Conservation (phyloP, 1,140 invertebrate genomes). For the Neodiprion fabricii region DNA sequence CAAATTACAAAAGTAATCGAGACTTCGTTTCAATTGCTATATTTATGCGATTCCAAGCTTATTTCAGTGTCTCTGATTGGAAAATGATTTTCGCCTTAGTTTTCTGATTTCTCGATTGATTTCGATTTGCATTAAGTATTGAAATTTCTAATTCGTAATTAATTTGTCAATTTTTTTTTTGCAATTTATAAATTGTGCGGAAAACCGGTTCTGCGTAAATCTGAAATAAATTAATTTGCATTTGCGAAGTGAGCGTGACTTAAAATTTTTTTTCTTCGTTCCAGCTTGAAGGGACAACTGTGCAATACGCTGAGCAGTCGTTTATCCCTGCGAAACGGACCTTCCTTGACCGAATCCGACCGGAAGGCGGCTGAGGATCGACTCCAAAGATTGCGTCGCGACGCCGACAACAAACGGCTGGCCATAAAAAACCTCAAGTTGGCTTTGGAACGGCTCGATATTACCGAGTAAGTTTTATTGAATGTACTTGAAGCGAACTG, state of each 20-base stretch:
- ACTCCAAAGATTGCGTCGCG: slow-evolving; percentile 68
- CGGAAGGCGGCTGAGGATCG: slow-evolving; percentile 73
- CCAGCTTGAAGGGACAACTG: slow-evolving; percentile 70
- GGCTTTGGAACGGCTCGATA: slow-evolving; percentile 76
- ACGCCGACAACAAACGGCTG: slow-evolving; percentile 74
- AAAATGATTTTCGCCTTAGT: too few species aligned
- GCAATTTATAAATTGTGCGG: too few species aligned
- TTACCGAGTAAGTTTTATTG: slow-evolving; percentile 74
- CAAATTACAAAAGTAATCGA: too few species aligned
- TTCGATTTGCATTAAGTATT: too few species aligned
- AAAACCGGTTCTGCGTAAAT: too few species aligned
- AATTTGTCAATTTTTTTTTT: too few species aligned
- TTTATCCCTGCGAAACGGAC: slow-evolving; percentile 53
- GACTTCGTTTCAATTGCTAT: too few species aligned
- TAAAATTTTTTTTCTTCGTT: neutral
- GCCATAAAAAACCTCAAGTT: slow-evolving; percentile 79
- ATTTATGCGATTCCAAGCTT: too few species aligned
- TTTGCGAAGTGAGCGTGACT: neutral
- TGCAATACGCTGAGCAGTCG: slow-evolving; percentile 64
- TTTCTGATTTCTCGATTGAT: too few species aligned
- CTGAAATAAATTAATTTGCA: neutral
- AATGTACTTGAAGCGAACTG: too few species aligned
- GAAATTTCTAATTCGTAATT: too few species aligned
- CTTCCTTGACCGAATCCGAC: slow-evolving; percentile 65
- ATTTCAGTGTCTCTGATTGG: too few species aligned